Evolutionary conservation across 2,888 invertebrate genomes (phyloP), one percentile per base, ranked within the genome.

Genomic region (Himalopsyche japonica): DNA sequence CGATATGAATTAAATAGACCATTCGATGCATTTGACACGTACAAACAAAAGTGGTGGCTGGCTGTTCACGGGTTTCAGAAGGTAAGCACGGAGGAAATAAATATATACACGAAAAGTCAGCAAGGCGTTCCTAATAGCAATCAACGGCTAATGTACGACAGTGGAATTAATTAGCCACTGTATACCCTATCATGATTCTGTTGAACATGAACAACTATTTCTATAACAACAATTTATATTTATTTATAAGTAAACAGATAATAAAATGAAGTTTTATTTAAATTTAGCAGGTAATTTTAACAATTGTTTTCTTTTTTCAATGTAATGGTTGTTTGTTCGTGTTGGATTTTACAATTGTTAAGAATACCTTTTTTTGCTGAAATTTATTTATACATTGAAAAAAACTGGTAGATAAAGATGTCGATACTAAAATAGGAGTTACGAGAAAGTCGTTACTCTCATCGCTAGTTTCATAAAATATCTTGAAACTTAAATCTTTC

Each of bases 21-120:
- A 91, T 92, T 92, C 91, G 90, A 89, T 88, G 89, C 88, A 88
- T 88, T 88, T 88, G 89, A 91, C 92, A 92, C 93, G 91, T 86
- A 92, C 89, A 81, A 57, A 70, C 79, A 81, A 27, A 83, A 83
- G 85, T 83, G 85, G 85, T 57, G 80, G 76, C 43, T 70, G 76
- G 64, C 47, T 47, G 70, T 10, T 32, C 70, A 24, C 20, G 81
- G 81, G 30, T 77, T 8, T 30, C 70, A 84, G 82, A 81, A 77
- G 15, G 82, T 83, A 82, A 86, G 82, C 81, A 83, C 79, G 84
- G 84, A 82, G 78, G 77, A 80, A 77, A 82, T 57, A 43, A 43
- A 43, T 43, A 43, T 43, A 43, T 43, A 47, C 80, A 77, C 79
- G 77, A 80, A 85, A 84, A 81, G 86, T 81, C 81, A 34, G 81